A percentile compares a stretch with the other conserved stretches of the same genome.
Conservation (phyloP, 2,888 invertebrate genomes). For the Luperina testacea region DNA sequence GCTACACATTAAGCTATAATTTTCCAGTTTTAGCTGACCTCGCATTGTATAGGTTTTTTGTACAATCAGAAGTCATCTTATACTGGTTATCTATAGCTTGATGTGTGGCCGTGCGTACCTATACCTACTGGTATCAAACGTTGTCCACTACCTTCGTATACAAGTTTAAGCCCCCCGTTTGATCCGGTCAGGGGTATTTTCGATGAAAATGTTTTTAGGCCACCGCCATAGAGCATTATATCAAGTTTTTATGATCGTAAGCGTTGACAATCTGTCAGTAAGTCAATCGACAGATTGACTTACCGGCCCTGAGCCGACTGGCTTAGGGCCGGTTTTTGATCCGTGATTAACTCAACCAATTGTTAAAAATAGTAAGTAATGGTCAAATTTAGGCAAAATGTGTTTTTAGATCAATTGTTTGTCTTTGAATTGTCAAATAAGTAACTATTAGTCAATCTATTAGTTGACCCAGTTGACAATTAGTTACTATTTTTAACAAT, state of each 20-base stretch:
- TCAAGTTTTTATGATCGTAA: neutral
- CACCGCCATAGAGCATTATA: neutral
- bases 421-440: too few species aligned
- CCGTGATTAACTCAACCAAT: too few species aligned
- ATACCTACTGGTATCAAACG: neutral
- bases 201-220: neutral
- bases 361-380: too few species aligned
- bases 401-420: too few species aligned
- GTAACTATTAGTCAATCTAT: too few species aligned
- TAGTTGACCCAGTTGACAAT: too few species aligned
- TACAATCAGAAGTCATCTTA: neutral
- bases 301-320: too few species aligned
- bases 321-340: neutral
- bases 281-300: neutral
- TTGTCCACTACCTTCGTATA: neutral
- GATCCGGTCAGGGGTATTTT: neutral
- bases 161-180: too few species aligned
- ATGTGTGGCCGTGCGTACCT: neutral
- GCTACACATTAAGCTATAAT: neutral
- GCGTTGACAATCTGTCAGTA: neutral
- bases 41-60: neutral
- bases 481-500: too few species aligned
- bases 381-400: neutral
- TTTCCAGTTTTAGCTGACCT: neutral
- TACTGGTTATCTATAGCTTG: neutral